Base-by-base conservation (phyloP, 2,888 invertebrate species). In the Ceramica pisi region DNA sequence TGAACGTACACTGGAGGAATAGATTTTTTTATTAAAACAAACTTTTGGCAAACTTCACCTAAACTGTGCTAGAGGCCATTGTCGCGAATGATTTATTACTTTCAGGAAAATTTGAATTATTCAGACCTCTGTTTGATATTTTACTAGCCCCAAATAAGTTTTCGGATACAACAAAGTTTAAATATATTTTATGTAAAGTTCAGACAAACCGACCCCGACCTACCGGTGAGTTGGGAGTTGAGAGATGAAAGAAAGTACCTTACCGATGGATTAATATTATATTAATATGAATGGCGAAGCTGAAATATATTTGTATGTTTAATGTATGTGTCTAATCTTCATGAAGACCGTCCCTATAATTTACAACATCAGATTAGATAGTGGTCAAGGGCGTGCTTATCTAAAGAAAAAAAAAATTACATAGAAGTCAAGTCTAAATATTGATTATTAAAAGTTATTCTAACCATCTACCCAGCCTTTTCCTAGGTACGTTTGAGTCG, bases 1-100 rank as follows among this genome's bases (percentile, higher is more conserved):
- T 1, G 26, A 23, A 53, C 53, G 61, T 21, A 63, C 26, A 62
- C 35, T 44, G 48, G n/a, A 61, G 63, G 31, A 75, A 68, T 68
- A 81, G 31, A 41, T 78, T 75, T 82, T 62, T 84, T 71, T 82
- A 68, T 66, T 71, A 71, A 70, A 80, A 76, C 72, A 63, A 85
- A 85, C 78, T 82, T 80, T 71, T 66, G 59, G 6, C 46, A 71
- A 85, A 87, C 73, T 85, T 87, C 19, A 69, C 46, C 56, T 57
- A 67, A 79, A 79, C 50, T 64, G 50, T 63, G 55, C 75, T 41
- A 51, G 75, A 75, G 63, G 77, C 83, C 71, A 82, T 84, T 84
- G 86, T 86, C 78, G 67, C 78, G 77, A 86, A 83, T 89, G 85
- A 88, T 88, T 88, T 86, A 88, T 88, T 84, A 75, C 83, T 79